phyloP scores from a whole-genome alignment of 1,140 invertebrate species.

The Drosophila malerkotliana region DNA sequence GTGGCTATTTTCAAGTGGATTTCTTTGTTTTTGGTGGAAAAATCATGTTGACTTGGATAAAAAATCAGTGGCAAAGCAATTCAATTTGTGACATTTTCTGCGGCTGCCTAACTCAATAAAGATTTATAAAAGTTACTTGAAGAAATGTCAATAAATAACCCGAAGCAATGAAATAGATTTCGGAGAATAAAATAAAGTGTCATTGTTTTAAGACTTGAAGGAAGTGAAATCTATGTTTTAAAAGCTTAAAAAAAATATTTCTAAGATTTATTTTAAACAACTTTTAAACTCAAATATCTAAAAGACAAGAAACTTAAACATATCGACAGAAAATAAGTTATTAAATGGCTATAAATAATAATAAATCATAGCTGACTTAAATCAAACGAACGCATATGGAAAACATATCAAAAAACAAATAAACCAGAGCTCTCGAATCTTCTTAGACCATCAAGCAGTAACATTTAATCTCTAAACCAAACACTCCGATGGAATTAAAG shows the following conservation, averaged over 20 bases:
- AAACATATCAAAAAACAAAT: slow-evolving; percentile 1
- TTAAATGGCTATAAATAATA: not conserved
- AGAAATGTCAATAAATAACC: not conserved
- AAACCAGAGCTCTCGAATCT: slow-evolving; percentile 9
- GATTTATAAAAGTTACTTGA: slow-evolving; percentile 1
- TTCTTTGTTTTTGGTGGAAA: slow-evolving; percentile 9
- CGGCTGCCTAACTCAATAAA: slow-evolving; percentile 23
- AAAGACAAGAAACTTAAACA: not conserved
- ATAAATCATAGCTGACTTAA: not conserved
- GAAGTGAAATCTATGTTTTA: not conserved
- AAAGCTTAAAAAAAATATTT: not conserved
- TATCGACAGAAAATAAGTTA: not conserved
- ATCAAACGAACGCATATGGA: slow-evolving; percentile 1
- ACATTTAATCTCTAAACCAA: slow-evolving; percentile 35
- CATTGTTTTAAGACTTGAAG: too few relatives aligned
- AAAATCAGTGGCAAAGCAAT: slow-evolving; percentile 36
- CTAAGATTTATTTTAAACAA: not conserved
- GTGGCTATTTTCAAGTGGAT: slow-evolving; percentile 28
- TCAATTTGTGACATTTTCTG: slow-evolving; percentile 21
- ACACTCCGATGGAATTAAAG: slow-evolving; percentile 49
- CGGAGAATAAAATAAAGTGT: not conserved
- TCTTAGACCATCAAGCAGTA: not conserved
- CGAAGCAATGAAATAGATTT: slow-evolving; percentile 2
- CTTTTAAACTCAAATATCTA: not conserved
- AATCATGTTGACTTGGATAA: slow-evolving; percentile 27